These are phyloP conservation scores for Smithornis capensis DNA, from an alignment of 2,113 vertebrate genomes.

Conservation along the genomic window DNA sequence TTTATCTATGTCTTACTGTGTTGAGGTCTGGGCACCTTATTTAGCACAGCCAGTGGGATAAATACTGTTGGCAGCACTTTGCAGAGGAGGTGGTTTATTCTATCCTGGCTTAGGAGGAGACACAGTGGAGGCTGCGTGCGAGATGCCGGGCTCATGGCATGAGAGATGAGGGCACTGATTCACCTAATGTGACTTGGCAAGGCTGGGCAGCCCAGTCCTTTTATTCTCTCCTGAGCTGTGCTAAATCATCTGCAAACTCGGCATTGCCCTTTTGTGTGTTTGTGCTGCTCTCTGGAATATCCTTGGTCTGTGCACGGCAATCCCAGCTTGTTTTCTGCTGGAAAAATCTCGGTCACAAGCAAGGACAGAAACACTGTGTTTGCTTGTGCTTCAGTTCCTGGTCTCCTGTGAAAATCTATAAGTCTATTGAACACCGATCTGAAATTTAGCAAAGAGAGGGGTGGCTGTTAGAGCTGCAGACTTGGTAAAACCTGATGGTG, in stretches of 20 bases:
- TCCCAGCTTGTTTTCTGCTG: not conserved
- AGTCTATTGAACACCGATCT: not conserved
- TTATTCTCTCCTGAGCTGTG: not conserved
- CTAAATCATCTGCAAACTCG: conserved; percentile 47
- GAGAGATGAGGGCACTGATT: not conserved
- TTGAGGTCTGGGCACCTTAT: not conserved
- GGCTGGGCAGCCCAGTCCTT: not conserved
- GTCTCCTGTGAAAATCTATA: not conserved
- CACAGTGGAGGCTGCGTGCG: not conserved
- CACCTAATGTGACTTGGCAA: conserved; percentile 10
- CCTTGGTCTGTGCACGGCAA: not conserved
- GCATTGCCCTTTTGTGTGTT: not conserved
- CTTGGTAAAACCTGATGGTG: not conserved
- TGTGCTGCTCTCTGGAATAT: not conserved
- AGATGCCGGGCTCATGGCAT: not conserved
- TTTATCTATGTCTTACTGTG: not conserved
- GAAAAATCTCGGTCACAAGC: not conserved
- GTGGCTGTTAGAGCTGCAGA: not conserved
- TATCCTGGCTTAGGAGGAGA: not conserved
- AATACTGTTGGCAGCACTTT: not conserved
- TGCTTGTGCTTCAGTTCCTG: not conserved
- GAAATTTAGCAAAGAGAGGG: not conserved
- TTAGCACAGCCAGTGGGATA: not conserved
- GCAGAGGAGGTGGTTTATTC: not conserved
- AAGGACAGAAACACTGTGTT: fast-evolving